Evolutionary conservation across 2,888 invertebrate species (phyloP).

Genomic region (Autographa pulchrina): DNA sequence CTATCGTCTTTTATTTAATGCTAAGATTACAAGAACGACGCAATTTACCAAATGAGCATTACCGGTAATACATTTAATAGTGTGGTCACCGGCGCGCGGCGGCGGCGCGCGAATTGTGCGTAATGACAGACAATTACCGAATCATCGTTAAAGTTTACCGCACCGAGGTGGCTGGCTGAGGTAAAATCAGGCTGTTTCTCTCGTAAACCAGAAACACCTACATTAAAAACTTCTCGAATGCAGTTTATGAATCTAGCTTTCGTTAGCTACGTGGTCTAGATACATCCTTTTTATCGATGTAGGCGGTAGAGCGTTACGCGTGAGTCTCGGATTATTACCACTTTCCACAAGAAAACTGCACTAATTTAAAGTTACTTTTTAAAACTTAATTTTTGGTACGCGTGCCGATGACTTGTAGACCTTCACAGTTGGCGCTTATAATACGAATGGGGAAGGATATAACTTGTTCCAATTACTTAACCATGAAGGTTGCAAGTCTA

Average conservation of each 20-base stretch:
- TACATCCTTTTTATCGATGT: background rate
- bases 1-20: background rate
- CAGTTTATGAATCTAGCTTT: conserved; percentile 4
- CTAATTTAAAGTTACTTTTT: background rate
- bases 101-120: conserved; percentile 17
- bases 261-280: background rate
- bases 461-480: background rate
- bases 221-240: conserved; percentile 19
- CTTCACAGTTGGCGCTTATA: no score
- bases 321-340: background rate
- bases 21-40: background rate
- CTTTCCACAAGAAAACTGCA: background rate
- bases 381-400: no score
- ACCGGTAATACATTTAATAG: conserved; percentile 6
- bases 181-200: conserved; percentile 29
- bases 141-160: conserved; percentile 37
- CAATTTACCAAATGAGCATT: conserved; percentile 3
- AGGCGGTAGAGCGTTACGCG: background rate
- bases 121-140: conserved; percentile 42
- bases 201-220: conserved; percentile 15
- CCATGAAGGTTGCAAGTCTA: background rate
- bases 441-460: no score
- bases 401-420: no score
- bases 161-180: conserved; percentile 24
- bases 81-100: conserved; percentile 10